These are phyloP conservation scores for Esox lucius DNA, from an alignment of 2,797 vertebrate species.

Conservation along the genomic window DNA sequence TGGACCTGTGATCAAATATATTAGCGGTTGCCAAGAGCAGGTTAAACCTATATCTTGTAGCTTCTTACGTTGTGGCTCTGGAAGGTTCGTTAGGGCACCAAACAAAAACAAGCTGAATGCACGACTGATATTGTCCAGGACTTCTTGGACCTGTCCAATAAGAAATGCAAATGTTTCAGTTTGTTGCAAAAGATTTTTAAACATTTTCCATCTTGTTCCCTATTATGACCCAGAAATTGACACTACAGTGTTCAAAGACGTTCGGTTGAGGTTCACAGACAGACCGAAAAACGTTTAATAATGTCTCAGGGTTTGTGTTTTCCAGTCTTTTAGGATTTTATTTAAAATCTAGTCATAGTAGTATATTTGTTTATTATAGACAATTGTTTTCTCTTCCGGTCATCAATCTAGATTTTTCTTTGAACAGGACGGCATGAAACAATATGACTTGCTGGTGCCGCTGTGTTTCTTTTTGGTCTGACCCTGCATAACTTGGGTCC, in stretches of 20 bases:
- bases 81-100: conserved; percentile 8
- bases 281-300: conserved; percentile 47
- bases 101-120: neutral
- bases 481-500: conserved; percentile 11
- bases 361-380: conserved; percentile 30
- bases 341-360: conserved; percentile 5
- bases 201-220: neutral
- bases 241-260: conserved; percentile 31
- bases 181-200: neutral
- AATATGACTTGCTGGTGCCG: conserved; percentile 23
- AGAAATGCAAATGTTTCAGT: neutral
- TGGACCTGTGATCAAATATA: conserved; percentile 11
- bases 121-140: neutral
- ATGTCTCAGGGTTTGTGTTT: conserved; percentile 72
- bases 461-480: conserved; percentile 10
- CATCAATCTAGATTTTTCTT: conserved; percentile 17
- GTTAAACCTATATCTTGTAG: conserved; percentile 22
- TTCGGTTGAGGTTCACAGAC: conserved; percentile 23
- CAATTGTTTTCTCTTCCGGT: conserved; percentile 30
- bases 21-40: conserved; percentile 13
- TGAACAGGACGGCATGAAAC: conserved; percentile 28
- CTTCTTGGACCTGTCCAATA: neutral
- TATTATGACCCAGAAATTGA: conserved; percentile 12
- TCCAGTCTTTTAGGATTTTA: conserved; percentile 34
- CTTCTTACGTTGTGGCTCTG: conserved; percentile 25